phyloP scores from a whole-genome alignment of 92 coral and sea anemone species.

The Umimayanthus chanpuru region DNA sequence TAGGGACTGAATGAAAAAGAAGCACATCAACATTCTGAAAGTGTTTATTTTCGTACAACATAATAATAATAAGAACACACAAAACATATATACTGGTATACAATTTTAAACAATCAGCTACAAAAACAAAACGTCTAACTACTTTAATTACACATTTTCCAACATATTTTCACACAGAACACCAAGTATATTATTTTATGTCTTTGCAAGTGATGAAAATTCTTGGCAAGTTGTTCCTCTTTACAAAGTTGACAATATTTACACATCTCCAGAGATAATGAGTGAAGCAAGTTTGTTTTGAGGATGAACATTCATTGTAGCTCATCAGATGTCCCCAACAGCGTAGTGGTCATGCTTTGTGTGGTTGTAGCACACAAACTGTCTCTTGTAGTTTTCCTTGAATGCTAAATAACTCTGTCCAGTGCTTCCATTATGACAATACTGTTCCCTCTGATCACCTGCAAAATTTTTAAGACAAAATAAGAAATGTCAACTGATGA shows the following conservation, averaged over 20 bases:
- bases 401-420: slow-evolving; percentile 74
- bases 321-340: background rate
- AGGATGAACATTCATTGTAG: background rate
- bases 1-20: background rate
- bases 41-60: background rate
- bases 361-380: background rate
- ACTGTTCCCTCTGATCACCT: slow-evolving; percentile 99
- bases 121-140: background rate
- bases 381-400: background rate
- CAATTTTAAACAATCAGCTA: background rate
- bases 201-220: background rate
- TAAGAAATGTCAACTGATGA: too few relatives aligned
- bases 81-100: background rate
- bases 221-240: background rate
- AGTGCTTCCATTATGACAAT: slow-evolving; percentile 98
- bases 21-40: background rate
- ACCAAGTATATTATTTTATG: background rate
- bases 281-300: background rate
- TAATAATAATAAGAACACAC: too few relatives aligned
- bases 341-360: background rate
- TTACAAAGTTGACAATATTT: slow-evolving; percentile 10
- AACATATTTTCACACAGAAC: background rate
- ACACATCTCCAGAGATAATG: background rate
- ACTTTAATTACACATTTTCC: too few relatives aligned
- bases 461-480: background rate